These are phyloP conservation scores for Acrobasis consociella DNA, from an alignment of 2,888 invertebrate species.

Conservation along the genomic window DNA sequence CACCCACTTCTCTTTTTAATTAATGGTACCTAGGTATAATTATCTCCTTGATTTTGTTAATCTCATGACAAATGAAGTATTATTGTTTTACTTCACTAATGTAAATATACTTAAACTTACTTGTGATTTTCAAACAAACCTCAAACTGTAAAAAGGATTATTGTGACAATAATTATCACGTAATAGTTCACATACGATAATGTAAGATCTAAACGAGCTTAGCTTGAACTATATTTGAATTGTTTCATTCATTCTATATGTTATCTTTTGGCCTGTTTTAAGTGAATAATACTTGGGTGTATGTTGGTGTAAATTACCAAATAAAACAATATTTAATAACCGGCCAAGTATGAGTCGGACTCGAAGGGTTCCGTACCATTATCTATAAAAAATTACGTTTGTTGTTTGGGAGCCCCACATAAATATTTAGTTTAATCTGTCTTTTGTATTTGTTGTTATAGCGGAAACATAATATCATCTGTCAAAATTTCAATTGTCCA, in stretches of 20 bases:
- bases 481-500: too few relatives aligned
- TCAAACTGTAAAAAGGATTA: slow-evolving; percentile 51
- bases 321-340: not conserved
- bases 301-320: not conserved
- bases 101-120: slow-evolving; percentile 32
- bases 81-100: slow-evolving; percentile 23
- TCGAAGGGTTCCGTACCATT: too few relatives aligned
- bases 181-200: slow-evolving; percentile 68
- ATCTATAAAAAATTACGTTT: too few relatives aligned
- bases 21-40: slow-evolving; percentile 55
- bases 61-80: slow-evolving; percentile 25
- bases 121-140: slow-evolving; percentile 33
- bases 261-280: not conserved
- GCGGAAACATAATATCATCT: too few relatives aligned
- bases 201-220: slow-evolving; percentile 71
- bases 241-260: slow-evolving; percentile 27
- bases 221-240: slow-evolving; percentile 47
- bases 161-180: slow-evolving; percentile 79
- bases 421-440: too few relatives aligned
- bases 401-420: too few relatives aligned
- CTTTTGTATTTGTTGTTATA: too few relatives aligned
- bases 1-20: slow-evolving; percentile 44
- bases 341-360: too few relatives aligned
- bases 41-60: slow-evolving; percentile 34
- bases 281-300: not conserved